Evolutionary conservation across 2,113 vertebrate genomes (phyloP), one percentile per base, ranked within the genome.

Genomic region (Hystrix brachyura): DNA sequence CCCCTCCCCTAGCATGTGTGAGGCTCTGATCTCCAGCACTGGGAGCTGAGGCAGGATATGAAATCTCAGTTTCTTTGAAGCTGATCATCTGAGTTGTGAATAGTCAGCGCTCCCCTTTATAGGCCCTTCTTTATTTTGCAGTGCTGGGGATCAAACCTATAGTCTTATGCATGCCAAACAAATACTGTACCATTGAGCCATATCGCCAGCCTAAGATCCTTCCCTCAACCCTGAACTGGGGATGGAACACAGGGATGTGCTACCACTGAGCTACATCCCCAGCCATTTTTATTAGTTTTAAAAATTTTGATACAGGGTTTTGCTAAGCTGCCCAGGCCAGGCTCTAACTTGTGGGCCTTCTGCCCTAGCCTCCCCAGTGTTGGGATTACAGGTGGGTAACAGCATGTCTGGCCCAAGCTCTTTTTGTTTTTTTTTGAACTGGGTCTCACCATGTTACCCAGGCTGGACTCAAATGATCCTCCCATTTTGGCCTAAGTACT

Each of bases 31-130:
- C 21, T 21, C 10, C n/a, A 38, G 34, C n/a, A 59, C 34, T 34
- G 34, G 71, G 71, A 59, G 27, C 18, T 19, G 12, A 60, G 46
- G 14, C 78, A 38, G 27, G 29, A 7, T 21, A 34, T 82, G 21
- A 83, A 88, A 62, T 53, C 13, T n/a, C 67, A 57, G 57, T 72
- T 95, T 67, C 67, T 91, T 59, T 93, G 17, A 86, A 67, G 64
- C 15, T 65, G 27, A 90, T 38, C 29, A 87, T 7, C 32, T 74
- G 5, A 86, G 80, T 67, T 95, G 32, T 95, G 48, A 95, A 23
- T 79, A 89, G 53, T 27, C 32, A 67, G 12, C 72, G 60, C 32
- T 91, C 53, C 8, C 8, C 23, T 43, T 87, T 0, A 10, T 19
- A 81, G 29, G 69, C 8, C 3, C 48, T 34, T 53, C 29, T 21